A percentile compares a stretch with the other conserved stretches of the same genome.
phyloP scores from a whole-genome alignment of 2,888 invertebrate species.

The Leptura quadrifasciata region DNA sequence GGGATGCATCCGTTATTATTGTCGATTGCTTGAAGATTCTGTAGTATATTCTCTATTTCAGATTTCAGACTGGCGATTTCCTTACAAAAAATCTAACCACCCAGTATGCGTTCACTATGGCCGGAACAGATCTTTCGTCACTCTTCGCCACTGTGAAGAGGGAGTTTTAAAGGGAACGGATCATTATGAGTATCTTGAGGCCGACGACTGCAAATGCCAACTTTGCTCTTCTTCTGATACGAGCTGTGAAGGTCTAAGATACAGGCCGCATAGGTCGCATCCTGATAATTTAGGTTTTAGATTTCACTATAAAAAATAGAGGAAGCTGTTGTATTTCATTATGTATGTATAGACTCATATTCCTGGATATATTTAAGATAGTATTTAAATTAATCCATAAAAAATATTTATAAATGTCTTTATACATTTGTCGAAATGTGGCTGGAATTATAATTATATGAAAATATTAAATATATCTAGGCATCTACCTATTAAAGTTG shows the following conservation, averaged over 20 bases:
- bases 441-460: conserved; percentile 26
- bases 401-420: neutral
- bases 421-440: neutral
- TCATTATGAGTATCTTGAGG: conserved; percentile 86
- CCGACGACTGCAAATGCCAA: conserved; percentile 85
- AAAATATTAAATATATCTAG: conserved; percentile 15
- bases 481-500: conserved; percentile 1
- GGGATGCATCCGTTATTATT: too few relatives aligned
- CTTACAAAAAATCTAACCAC: conserved; percentile 89
- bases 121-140: conserved; percentile 79
- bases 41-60: too few relatives aligned
- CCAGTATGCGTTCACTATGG: conserved; percentile 90
- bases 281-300: conserved; percentile 67
- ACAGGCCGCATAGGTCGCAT: conserved; percentile 73
- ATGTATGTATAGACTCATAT: conserved; percentile 1
- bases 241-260: conserved; percentile 81
- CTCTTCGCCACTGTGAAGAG: conserved; percentile 85
- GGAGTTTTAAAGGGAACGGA: conserved; percentile 80
- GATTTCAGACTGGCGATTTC: conserved; percentile 92
- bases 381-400: neutral
- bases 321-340: neutral
- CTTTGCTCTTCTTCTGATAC: conserved; percentile 82
- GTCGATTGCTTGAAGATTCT: too few relatives aligned
- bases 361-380: conserved; percentile 1
- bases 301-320: conserved; percentile 25